phyloP scores from a whole-genome alignment of 2,797 vertebrate species.

The Pachyuromys duprasi region DNA sequence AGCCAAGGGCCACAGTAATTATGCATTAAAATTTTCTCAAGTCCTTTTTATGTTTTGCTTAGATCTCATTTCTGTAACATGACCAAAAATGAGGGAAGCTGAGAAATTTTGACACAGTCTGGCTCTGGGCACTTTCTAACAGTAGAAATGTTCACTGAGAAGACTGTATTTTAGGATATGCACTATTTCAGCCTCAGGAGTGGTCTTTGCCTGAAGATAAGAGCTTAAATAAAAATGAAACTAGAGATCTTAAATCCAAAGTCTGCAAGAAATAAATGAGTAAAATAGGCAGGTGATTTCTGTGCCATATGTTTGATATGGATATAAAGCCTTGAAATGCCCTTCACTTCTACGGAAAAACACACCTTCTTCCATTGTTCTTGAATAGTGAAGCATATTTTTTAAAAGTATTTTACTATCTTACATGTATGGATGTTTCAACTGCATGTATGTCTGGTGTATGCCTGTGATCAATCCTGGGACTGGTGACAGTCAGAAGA shows the following conservation, averaged over 20 bases:
- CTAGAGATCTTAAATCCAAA: slow-evolving; percentile 7
- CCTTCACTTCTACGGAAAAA: neutral
- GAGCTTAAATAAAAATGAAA: neutral
- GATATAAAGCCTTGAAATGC: neutral
- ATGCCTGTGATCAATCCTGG: neutral
- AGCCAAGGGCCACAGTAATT: neutral
- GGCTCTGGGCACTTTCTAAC: neutral
- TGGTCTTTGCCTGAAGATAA: slow-evolving; percentile 7
- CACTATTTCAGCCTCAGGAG: slow-evolving; percentile 17
- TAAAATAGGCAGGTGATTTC: neutral
- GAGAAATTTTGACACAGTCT: neutral
- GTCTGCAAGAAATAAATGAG: neutral
- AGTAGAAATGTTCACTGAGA: slow-evolving; percentile 18
- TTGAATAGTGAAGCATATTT: neutral
- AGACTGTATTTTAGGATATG: neutral
- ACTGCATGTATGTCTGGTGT: neutral
- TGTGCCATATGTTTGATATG: neutral
- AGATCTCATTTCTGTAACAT: neutral
- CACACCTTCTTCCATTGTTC: neutral
- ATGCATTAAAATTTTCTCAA: neutral
- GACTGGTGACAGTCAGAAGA: neutral
- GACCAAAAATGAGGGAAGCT: neutral
- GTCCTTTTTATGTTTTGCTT: neutral
- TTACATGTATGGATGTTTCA: neutral
- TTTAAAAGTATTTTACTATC: neutral